A percentile compares a stretch with the other conserved stretches of the same genome.
Evolutionary conservation across 2,888 invertebrate species (phyloP).

Genomic region (Hirtodrosophila trivittata): DNA sequence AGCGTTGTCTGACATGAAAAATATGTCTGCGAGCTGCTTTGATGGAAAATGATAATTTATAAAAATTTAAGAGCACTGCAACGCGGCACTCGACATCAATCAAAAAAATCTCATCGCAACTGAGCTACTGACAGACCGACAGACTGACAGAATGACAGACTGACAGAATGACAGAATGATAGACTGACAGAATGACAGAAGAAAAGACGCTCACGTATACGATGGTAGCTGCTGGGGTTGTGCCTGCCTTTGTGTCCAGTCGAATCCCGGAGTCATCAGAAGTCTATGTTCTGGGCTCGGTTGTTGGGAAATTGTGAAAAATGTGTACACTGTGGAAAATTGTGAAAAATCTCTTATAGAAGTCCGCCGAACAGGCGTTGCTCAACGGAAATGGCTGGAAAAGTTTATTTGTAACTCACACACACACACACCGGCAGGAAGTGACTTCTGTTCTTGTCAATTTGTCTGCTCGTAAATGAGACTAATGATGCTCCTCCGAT

Average conservation of each 20-base stretch:
- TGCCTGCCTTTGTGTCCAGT: too few relatives aligned
- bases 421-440: conserved; percentile 36
- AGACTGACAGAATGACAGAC: conserved; percentile 31
- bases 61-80: conserved; percentile 74
- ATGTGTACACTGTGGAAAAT: conserved; percentile 48
- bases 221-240: conserved; percentile 28
- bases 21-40: conserved; percentile 63
- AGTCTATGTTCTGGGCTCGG: conserved; percentile 2
- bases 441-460: conserved; percentile 42
- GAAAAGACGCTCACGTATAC: too few relatives aligned
- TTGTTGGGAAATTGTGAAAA: conserved; percentile 20
- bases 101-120: conserved; percentile 64
- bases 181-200: too few relatives aligned
- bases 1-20: conserved; percentile 64
- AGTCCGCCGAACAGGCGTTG: too few relatives aligned
- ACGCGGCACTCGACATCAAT: conserved; percentile 71
- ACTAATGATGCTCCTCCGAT: conserved; percentile 60
- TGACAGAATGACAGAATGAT: conserved; percentile 16
- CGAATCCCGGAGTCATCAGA: too few relatives aligned
- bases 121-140: conserved; percentile 58
- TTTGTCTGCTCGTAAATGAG: conserved; percentile 53
- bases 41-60: conserved; percentile 80
- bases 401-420: conserved; percentile 59
- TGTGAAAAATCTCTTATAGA: conserved; percentile 53
- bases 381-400: conserved; percentile 50